A percentile compares a stretch with the other conserved stretches of the same genome.
phyloP scores from a whole-genome alignment of 2,113 vertebrate genomes.

The Campylorhamphus procurvoides region DNA sequence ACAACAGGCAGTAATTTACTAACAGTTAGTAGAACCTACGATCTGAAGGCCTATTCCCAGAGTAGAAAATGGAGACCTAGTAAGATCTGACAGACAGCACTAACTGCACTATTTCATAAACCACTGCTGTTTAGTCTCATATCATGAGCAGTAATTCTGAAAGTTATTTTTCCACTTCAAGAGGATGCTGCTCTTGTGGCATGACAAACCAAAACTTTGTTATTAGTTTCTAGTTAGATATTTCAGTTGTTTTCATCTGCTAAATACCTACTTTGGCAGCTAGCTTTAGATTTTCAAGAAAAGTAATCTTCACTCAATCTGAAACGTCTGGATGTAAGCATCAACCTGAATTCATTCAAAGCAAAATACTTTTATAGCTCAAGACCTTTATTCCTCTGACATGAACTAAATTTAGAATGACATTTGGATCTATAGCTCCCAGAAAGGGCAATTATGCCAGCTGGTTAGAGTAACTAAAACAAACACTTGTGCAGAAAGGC shows the following conservation, averaged over 20 bases:
- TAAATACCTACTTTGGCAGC: background rate
- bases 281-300: background rate
- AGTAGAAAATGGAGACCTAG: background rate
- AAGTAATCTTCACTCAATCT: background rate
- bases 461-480: slow-evolving; percentile 72
- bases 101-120: background rate
- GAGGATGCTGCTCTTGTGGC: background rate
- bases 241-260: background rate
- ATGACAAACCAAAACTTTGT: background rate
- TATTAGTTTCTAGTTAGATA: slow-evolving; percentile 1
- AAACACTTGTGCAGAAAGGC: slow-evolving; percentile 64
- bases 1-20: background rate
- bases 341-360: slow-evolving; percentile 38
- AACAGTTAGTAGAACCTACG: background rate
- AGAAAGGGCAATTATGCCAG: slow-evolving; percentile 71
- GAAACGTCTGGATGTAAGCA: background rate
- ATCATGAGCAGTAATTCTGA: background rate
- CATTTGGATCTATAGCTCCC: slow-evolving; percentile 66
- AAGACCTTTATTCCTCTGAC: slow-evolving; percentile 56
- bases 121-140: background rate
- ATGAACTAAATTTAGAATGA: slow-evolving; percentile 68
- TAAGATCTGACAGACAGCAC: background rate
- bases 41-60: background rate
- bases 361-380: slow-evolving; percentile 65
- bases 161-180: background rate